phyloP scores from a whole-genome alignment of 1,140 invertebrate species.

The Aphis craccivora region DNA sequence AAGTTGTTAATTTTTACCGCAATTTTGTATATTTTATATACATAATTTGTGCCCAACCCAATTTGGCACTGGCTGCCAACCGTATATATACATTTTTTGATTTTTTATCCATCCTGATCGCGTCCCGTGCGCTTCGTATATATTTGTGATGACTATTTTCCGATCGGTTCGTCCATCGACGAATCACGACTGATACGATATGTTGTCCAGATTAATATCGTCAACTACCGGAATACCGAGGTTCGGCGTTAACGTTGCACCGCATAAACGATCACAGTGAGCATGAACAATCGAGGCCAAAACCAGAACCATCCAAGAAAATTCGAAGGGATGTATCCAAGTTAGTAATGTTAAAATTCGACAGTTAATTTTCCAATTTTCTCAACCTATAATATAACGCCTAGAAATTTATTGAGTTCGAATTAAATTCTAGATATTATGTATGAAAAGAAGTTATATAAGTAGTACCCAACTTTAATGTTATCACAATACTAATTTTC shows the following conservation, averaged over 20 bases:
- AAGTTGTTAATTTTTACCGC: background rate
- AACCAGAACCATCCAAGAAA: constrained; percentile 11
- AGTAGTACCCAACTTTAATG: background rate
- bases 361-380: background rate
- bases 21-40: constrained; percentile 54
- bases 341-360: background rate
- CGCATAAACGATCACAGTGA: background rate
- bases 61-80: constrained; percentile 45
- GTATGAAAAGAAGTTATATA: background rate
- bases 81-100: background rate
- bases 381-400: background rate
- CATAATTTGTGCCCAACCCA: constrained; percentile 56
- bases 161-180: constrained; percentile 52
- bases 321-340: constrained; percentile 13
- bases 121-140: background rate
- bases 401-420: background rate
- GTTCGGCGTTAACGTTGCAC: constrained; percentile 10
- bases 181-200: constrained; percentile 55
- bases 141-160: constrained; percentile 27
- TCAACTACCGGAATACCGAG: constrained; percentile 38
- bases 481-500: background rate
- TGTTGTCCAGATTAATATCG: constrained; percentile 17
- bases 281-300: constrained; percentile 29
- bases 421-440: background rate
- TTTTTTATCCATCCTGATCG: constrained; percentile 56